Evolutionary conservation across 1,140 invertebrate species (phyloP), one percentile per base, ranked within the genome.

Genomic region (Phymastichus coffea): DNA sequence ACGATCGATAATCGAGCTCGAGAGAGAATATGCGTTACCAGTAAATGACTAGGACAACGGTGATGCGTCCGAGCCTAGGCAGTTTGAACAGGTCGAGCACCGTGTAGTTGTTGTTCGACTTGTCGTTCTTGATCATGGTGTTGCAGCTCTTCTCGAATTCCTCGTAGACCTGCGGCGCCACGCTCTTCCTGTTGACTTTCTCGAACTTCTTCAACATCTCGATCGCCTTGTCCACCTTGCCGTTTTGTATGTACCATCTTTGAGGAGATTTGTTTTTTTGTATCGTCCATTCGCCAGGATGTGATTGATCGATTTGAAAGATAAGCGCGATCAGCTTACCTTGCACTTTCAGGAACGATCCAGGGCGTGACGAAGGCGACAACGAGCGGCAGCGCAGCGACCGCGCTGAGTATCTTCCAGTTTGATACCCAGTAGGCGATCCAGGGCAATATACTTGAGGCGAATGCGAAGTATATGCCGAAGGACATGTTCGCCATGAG

Each of bases 401-500:
- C 83, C 10, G 92, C 81, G 3, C 86, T 85, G n/a, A 92, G 82
- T 46, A 84, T 79, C 68, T 88, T 83, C 91, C 92, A 94, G 70
- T 93, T 83, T 1, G 84, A 82, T 4, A 91, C 80, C 80, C 81
- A 89, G 58, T 88, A 84, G 0, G 91, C 91, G 22, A 93, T 86
- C 90, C 91, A 93, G 2, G 91, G 91, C 38, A 94, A 68, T 14
- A 89, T 69, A 30, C 88, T 85, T 0, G 91, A 84, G 6, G 90
- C 91, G 17, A 88, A 75, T 0, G 91, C 93, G 76, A 93, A 93
- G 79, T 93, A 94, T 15, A 94, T 84, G 1, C 91, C 92, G 53
- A 94, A 93, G 1, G 90, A 92, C 88, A 93, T 91, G 73, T 93
- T 93, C 9, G 91, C 91, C 0, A 94, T 89, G 64, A 93, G 86